Evolutionary conservation across 2,888 invertebrate species (phyloP), one percentile per base, ranked within the genome.

Genomic region (Rotaria magnacalcarata): DNA sequence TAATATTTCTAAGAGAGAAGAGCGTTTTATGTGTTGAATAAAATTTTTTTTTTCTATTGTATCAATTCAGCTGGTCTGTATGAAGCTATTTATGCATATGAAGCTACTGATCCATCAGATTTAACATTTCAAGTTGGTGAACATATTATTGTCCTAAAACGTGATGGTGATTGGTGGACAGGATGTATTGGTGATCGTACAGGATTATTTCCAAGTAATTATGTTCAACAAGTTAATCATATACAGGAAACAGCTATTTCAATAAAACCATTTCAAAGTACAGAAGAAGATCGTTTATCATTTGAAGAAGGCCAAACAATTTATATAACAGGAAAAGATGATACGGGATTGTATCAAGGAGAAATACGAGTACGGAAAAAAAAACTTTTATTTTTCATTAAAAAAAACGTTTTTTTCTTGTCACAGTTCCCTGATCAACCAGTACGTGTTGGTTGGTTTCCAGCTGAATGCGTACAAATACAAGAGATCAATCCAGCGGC

Each of bases 261-360:
- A n/a, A 75, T 41, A 14, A 8, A 1, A 10, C 94, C 94, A 11
- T 98, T 96, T 90, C 94, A 95, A 88, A 96, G 96, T 1, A 95
- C 92, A 86, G 96, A 96, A 89, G 91, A 94, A 0, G 97, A 98
- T 89, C 99, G 99, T 90, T 92, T 99, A 74, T 94, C 95, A 34
- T 92, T 99, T 56, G 94, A 94, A 88, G 94, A 95, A 87, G 97
- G 97, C 0, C 97, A 98, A 89, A 92, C 97, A 87, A 94, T 98
- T 87, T 95, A 96, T 93, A 95, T 99, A n/a, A 93, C 96, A 43
- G 97, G 97, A 92, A 97, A 97, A 90, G 96, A 96, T 0, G 95
- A 95, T 89, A 95, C 95, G 84, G 99, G 99, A 41, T 99, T 99
- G 99, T 99, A 98, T 98, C 97, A 99, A 92, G 99, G 99, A 1